These are phyloP conservation scores for Anarhynchus alexandrinus DNA, from an alignment of 2,113 vertebrate species.

Conservation along the genomic window DNA sequence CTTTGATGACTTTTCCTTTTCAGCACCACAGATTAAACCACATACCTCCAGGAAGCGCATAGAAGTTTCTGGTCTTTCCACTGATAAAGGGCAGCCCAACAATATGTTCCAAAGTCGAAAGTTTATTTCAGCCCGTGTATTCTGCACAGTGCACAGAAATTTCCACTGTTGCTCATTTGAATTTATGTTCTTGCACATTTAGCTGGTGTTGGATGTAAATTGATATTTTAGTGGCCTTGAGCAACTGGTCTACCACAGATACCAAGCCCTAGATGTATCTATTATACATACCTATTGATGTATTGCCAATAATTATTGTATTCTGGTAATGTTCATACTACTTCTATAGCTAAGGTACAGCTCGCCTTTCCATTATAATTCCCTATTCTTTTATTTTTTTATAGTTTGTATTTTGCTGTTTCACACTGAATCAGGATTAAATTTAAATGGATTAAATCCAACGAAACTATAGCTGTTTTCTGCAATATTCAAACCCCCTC, in stretches of 20 bases:
- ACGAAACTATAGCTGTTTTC: neutral
- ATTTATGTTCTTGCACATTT: slow-evolving; percentile 22
- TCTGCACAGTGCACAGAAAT: neutral
- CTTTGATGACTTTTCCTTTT: neutral
- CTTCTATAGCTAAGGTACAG: neutral
- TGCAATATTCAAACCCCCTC: neutral
- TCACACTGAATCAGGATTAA: slow-evolving; percentile 47
- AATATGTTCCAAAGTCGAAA: neutral
- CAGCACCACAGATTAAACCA: neutral
- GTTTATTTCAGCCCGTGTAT: neutral
- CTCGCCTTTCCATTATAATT: slow-evolving; percentile 33
- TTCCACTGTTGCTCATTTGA: neutral
- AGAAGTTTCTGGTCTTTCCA: neutral
- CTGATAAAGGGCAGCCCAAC: neutral
- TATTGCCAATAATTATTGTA: slow-evolving; percentile 23
- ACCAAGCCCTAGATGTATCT: slow-evolving; percentile 33
- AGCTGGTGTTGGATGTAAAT: slow-evolving; percentile 3
- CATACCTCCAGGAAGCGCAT: neutral
- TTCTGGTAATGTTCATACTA: slow-evolving; percentile 3
- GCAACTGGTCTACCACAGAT: slow-evolving; percentile 46
- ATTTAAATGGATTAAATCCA: slow-evolving; percentile 19
- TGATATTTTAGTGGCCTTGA: slow-evolving; percentile 67
- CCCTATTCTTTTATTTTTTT: slow-evolving; percentile 47
- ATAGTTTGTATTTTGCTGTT: slow-evolving; percentile 52
- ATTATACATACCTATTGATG: slow-evolving; percentile 47